phyloP scores from a whole-genome alignment of 2,113 vertebrate species.

The Setophaga kirtlandii region DNA sequence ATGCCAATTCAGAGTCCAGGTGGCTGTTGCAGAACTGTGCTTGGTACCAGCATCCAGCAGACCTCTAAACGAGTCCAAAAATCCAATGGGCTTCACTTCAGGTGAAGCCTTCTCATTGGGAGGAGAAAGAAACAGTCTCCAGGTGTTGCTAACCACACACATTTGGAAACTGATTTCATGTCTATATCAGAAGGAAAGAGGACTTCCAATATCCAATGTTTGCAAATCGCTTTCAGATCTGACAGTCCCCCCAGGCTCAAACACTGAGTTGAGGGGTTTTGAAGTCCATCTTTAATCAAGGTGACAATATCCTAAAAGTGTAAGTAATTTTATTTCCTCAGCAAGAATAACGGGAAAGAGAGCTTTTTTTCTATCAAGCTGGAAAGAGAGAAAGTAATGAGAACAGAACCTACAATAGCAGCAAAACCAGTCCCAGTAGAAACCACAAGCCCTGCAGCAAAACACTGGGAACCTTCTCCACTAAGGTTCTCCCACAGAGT shows the following conservation, averaged over 20 bases:
- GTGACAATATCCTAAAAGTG: not conserved
- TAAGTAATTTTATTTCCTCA: not conserved
- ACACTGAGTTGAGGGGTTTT: not conserved
- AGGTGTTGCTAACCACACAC: not conserved
- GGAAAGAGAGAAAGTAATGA: not conserved
- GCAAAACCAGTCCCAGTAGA: not conserved
- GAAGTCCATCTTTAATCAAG: slow-evolving; percentile 14
- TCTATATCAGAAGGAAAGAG: not conserved
- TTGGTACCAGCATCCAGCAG: not conserved
- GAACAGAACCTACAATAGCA: not conserved
- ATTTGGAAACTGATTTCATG: not conserved
- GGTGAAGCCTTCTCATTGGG: not conserved
- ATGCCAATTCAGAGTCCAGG: not conserved
- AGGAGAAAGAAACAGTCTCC: not conserved
- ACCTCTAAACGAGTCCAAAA: not conserved
- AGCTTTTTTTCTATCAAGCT: not conserved
- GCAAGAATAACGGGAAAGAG: not conserved
- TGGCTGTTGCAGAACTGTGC: not conserved
- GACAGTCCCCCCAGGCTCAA: not conserved
- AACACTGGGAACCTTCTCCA: not conserved
- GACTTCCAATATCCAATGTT: not conserved
- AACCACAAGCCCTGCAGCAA: slow-evolving; percentile 8
- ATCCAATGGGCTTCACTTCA: not conserved
- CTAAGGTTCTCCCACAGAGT: not conserved
- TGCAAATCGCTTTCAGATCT: not conserved